Evolutionary conservation across 2,113 vertebrate genomes (phyloP).

Genomic region (Phasianus colchicus): DNA sequence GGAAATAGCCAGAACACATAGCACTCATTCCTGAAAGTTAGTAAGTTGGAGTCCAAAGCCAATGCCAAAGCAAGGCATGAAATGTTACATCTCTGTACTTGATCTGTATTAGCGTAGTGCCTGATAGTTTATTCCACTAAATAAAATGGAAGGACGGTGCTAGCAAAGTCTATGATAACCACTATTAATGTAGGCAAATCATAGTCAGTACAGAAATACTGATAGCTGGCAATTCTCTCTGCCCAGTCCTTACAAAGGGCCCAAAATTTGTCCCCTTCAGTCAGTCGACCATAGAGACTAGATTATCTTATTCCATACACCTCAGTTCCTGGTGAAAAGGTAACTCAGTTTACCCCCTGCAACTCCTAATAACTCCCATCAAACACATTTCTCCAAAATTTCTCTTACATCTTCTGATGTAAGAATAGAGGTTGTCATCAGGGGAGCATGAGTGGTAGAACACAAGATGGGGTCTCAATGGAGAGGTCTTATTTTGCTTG

Average conservation of each 20-base stretch:
- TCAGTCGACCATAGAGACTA: neutral
- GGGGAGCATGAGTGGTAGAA: neutral
- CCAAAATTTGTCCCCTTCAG: neutral
- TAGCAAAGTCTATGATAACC: neutral
- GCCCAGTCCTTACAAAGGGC: accelerated
- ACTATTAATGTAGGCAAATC: neutral
- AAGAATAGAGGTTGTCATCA: neutral
- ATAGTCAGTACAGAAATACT: accelerated
- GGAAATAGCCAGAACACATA: neutral
- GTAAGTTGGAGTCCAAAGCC: neutral
- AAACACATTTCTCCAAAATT: neutral
- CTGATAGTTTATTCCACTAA: neutral
- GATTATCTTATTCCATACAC: neutral
- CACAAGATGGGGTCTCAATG: neutral
- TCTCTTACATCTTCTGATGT: neutral
- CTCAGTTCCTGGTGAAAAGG: neutral
- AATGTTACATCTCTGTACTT: accelerated
- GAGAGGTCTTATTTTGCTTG: neutral
- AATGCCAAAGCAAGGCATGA: neutral
- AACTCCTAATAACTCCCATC: neutral
- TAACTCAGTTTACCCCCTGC: neutral
- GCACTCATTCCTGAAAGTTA: neutral
- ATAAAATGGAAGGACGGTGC: neutral
- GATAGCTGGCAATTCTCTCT: neutral
- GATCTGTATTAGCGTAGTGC: neutral